A percentile compares a stretch with the other conserved stretches of the same genome.
Evolutionary conservation across 1,140 invertebrate species (phyloP).

Genomic region (Theocolax elegans): DNA sequence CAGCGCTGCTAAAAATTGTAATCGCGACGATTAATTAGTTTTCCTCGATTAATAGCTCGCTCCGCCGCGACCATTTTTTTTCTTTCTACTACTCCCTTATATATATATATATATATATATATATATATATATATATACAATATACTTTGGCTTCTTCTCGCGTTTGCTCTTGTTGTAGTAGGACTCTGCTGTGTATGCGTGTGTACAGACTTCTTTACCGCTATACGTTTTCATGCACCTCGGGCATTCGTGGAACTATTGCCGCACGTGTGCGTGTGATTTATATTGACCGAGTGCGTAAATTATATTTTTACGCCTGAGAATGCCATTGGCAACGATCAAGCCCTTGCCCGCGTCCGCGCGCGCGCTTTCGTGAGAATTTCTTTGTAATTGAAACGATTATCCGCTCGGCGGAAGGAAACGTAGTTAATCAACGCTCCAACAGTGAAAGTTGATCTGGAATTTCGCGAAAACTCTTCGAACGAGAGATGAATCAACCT

Average conservation of each 20-base stretch:
- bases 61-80: constrained; percentile 11
- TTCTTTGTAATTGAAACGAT: constrained; percentile 24
- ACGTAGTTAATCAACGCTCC: background rate
- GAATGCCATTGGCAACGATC: background rate
- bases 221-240: constrained; percentile 16
- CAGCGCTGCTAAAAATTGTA: constrained; percentile 5
- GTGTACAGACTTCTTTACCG: background rate
- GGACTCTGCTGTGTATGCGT: background rate
- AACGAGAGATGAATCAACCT: no score
- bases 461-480: no score
- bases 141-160: no score
- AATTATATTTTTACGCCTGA: constrained; percentile 7
- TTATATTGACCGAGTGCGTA: constrained; percentile 7
- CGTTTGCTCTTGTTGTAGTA: no score
- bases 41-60: constrained; percentile 28
- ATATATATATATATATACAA: no score
- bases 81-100: background rate
- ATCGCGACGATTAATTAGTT: constrained; percentile 38
- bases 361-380: background rate
- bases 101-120: no score
- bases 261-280: background rate
- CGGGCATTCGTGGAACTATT: constrained; percentile 22
- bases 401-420: background rate
- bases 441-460: no score
- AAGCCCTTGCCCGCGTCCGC: background rate